phyloP scores from a whole-genome alignment of 2,113 vertebrate species.

The Buteo buteo region DNA sequence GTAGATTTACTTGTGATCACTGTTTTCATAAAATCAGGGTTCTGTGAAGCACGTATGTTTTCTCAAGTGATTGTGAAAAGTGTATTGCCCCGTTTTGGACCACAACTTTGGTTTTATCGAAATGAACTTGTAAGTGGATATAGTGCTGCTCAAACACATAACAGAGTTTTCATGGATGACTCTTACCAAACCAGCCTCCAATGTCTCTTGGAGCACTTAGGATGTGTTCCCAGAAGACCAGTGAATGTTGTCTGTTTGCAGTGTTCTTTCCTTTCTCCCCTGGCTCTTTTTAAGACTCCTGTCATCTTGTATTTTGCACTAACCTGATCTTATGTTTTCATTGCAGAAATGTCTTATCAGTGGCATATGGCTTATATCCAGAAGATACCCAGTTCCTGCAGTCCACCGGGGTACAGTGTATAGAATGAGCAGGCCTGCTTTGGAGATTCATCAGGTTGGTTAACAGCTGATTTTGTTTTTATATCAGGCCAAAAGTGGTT shows the following conservation, averaged over 20 bases:
- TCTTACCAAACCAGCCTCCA: neutral
- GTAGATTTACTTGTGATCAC: neutral
- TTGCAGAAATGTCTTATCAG: slow-evolving; percentile 78
- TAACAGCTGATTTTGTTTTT: neutral
- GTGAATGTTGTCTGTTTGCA: neutral
- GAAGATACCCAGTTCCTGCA: slow-evolving; percentile 58
- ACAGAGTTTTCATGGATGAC: neutral
- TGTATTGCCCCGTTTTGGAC: accelerated
- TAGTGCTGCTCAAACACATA: neutral
- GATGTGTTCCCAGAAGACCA: neutral
- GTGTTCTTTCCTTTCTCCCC: neutral
- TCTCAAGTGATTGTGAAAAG: too few relatives aligned
- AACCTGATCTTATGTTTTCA: neutral
- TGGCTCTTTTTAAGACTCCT: neutral
- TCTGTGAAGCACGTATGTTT: accelerated
- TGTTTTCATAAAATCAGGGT: accelerated
- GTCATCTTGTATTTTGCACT: neutral
- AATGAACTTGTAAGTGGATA: neutral
- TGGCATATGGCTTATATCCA: slow-evolving; percentile 63
- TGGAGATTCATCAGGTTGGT: slow-evolving; percentile 77
- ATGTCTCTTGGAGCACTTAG: neutral
- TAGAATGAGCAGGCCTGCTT: slow-evolving; percentile 51
- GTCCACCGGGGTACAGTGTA: slow-evolving; percentile 46
- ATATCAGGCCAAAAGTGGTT: too few relatives aligned
- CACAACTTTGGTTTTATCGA: neutral